Conservation (phyloP, 2,888 invertebrate species). For the Gortyna flavago region DNA sequence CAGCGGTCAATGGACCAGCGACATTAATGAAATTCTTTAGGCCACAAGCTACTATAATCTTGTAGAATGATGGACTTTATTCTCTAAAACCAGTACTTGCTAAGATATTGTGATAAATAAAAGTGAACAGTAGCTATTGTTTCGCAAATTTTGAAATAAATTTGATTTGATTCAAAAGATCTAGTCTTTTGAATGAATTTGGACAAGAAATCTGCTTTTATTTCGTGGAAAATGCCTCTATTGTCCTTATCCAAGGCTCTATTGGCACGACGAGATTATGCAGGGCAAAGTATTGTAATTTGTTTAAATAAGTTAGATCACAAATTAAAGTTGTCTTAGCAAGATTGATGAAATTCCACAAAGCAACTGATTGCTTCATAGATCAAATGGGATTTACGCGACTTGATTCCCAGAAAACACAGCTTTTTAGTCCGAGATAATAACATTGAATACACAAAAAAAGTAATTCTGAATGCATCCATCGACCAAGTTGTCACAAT, state of each 20-base stretch:
- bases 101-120: slow-evolving; percentile 21
- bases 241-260: not conserved
- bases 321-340: not conserved
- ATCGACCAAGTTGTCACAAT: slow-evolving; percentile 39
- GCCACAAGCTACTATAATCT: slow-evolving; percentile 31
- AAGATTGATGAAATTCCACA: not conserved
- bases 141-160: slow-evolving; percentile 17
- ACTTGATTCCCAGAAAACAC: slow-evolving; percentile 9
- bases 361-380: not conserved
- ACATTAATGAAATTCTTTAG: slow-evolving; percentile 62
- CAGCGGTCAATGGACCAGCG: slow-evolving; percentile 71
- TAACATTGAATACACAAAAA: slow-evolving; percentile 13
- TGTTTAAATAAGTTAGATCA: not conserved
- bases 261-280: not conserved
- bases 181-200: slow-evolving; percentile 30
- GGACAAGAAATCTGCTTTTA: slow-evolving; percentile 18
- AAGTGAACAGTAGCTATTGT: slow-evolving; percentile 38
- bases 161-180: too few relatives aligned
- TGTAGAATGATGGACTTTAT: slow-evolving; percentile 40
- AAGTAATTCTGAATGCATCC: slow-evolving; percentile 28
- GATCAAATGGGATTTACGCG: not conserved
- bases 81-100: slow-evolving; percentile 31
- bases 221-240: not conserved
- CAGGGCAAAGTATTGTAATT: not conserved
- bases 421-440: not conserved